Evolutionary conservation across 2,113 vertebrate genomes (phyloP).

Genomic region (Apteryx owenii): DNA sequence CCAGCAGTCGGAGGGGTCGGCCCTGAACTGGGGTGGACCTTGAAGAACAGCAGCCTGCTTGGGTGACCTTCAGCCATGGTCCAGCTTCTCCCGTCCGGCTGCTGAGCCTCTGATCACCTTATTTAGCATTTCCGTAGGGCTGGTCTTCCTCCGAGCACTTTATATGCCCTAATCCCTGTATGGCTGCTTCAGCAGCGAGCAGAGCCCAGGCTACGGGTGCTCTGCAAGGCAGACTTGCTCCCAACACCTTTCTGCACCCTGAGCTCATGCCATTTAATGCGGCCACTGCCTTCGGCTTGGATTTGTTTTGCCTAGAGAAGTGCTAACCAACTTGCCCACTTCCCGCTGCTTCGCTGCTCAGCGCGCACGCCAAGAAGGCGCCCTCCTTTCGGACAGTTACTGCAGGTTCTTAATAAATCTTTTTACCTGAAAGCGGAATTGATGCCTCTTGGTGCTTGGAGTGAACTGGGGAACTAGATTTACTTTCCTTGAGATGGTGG

Average conservation of each 20-base stretch:
- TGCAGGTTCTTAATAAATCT: conserved; percentile 64
- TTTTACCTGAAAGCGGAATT: background rate
- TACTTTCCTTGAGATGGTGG: fast-evolving
- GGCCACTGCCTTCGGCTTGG: background rate
- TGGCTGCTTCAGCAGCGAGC: background rate
- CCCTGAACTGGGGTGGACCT: background rate
- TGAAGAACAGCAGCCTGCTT: background rate
- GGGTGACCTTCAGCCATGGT: background rate
- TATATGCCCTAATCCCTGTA: background rate
- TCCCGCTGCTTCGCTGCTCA: fast-evolving
- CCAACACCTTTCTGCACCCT: background rate
- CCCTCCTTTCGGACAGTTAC: background rate
- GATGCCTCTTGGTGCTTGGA: background rate
- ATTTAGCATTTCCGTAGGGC: background rate
- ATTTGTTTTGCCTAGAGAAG: background rate
- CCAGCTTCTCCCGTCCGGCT: too few relatives aligned
- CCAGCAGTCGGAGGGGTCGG: too few relatives aligned
- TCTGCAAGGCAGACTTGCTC: fast-evolving
- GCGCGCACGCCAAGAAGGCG: background rate
- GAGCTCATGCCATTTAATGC: fast-evolving
- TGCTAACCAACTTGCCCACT: background rate
- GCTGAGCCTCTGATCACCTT: background rate
- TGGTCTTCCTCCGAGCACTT: background rate
- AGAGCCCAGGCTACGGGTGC: fast-evolving
- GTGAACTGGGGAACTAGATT: background rate